Base-by-base conservation (phyloP, 2,797 vertebrate species). In the Urocyon cinereoargenteus region DNA sequence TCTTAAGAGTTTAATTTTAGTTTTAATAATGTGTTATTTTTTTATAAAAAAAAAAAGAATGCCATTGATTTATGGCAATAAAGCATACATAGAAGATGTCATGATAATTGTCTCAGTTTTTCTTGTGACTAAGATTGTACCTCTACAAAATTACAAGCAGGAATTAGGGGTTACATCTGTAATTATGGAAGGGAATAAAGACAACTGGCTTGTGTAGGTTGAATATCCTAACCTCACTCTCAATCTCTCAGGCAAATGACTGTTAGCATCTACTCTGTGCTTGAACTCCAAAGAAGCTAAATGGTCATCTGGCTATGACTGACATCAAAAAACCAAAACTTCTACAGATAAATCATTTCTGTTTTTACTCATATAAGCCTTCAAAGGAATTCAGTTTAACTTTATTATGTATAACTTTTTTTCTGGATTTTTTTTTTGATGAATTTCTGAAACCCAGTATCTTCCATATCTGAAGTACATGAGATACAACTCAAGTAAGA, bases 291-390 rank as follows among this genome's bases (percentile, higher is more conserved):
- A 59, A 91, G 55, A 96, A n/a, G 24, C 40, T 86, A 51, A 90
- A 22, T 34, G 61, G 36, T 79, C 92, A 92, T 26, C 14, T 45
- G 40, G 13, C 16, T 53, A 53, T 19, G 45, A 31, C 5, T 31
- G 66, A 75, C 26, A 79, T 94, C 16, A 85, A 92, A 87, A 97
- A 73, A 73, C 16, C 11, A 78, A 82, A 93, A 94, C 64, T 90
- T 79, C 19, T 12, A 59, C 10, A 95, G 64, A 64, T 72, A 78
- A 88, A 51, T 68, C 11, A 18, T 36, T 73, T 91, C 21, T 53
- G 72, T 51, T 88, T 93, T 86, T 57, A 97, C 3, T 79, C n/a
- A 26, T 18, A 13, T 24, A 90, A 70, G 13, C 14, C 40, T 75
- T 88, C 78, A 92, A 86, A 93, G 64, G 5, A 93, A 88, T 75